phyloP scores from a whole-genome alignment of 1,140 invertebrate genomes.

The Drosophila pandora region DNA sequence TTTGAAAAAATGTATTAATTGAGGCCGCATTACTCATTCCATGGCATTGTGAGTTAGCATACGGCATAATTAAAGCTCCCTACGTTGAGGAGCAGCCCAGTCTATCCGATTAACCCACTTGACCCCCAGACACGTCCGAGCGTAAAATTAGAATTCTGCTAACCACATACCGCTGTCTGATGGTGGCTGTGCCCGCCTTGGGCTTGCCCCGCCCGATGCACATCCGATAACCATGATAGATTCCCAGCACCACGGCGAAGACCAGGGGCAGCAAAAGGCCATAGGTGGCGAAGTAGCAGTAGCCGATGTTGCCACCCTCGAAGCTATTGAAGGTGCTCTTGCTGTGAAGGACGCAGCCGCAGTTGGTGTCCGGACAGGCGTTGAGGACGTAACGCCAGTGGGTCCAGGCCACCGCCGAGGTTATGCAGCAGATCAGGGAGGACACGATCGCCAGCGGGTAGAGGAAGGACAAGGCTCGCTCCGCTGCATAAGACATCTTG shows the following conservation, averaged over 20 bases:
- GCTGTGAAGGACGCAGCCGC: conserved; percentile 88
- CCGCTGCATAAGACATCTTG: conserved; percentile 83
- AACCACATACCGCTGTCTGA: conserved; percentile 85
- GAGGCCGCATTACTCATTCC: conserved; percentile 22
- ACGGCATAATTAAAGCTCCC: conserved; percentile 48
- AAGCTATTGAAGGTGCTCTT: conserved; percentile 86
- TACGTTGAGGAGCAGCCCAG: conserved; percentile 32
- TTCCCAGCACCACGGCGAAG: conserved; percentile 85
- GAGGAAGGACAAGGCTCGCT: conserved; percentile 85
- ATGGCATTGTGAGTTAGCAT: conserved; percentile 56
- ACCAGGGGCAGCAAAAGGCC: conserved; percentile 85
- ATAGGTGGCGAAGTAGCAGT: conserved; percentile 87
- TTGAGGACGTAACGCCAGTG: conserved; percentile 88
- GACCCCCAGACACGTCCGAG: conserved; percentile 48
- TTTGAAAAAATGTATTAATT: background rate
- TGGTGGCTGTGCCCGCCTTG: conserved; percentile 84
- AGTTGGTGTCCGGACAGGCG: conserved; percentile 86
- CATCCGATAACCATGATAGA: conserved; percentile 88
- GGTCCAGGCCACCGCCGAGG: conserved; percentile 86
- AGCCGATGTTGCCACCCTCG: conserved; percentile 87
- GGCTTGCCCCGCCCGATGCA: conserved; percentile 86
- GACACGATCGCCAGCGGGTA: conserved; percentile 85
- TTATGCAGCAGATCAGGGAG: conserved; percentile 85
- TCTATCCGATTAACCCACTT: conserved; percentile 64
- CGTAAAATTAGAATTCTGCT: conserved; percentile 26